Conservation (phyloP, 30 jellyfish, hydroid and myxozoan species). For the Aurelia coerulea region DNA sequence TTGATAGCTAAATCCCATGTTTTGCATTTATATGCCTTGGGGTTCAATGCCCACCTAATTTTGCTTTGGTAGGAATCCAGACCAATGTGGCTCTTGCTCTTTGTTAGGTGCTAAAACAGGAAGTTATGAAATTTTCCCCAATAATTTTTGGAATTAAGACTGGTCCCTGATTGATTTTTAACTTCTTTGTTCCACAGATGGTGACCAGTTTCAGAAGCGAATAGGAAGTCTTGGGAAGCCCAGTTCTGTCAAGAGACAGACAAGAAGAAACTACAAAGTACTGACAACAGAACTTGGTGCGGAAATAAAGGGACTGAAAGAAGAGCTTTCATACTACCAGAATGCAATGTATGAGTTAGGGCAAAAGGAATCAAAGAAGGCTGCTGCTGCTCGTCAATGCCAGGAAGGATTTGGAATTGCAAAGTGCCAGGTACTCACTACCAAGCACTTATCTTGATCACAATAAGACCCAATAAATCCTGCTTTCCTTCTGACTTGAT, state of each 20-base stretch:
- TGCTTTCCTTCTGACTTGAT: too few species aligned
- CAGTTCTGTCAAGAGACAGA: neutral
- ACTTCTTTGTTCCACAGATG: neutral
- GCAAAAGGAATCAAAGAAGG: constrained; percentile 24
- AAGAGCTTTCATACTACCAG: constrained; percentile 66
- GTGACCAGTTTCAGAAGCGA: neutral
- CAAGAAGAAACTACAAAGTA: neutral
- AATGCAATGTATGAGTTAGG: constrained; percentile 57
- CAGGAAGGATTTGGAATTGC: constrained; percentile 51
- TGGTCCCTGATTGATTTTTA: too few species aligned
- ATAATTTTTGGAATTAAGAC: too few species aligned
- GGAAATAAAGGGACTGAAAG: constrained; percentile 21
- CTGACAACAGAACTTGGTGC: constrained; percentile 32
- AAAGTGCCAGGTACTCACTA: constrained; percentile 54
- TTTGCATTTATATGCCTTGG: too few species aligned
- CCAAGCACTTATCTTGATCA: neutral
- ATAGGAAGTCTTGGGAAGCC: neutral
- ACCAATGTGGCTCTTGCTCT: too few species aligned
- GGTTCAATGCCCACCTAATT: too few species aligned
- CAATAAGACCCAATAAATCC: too few species aligned
- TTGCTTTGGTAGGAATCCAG: too few species aligned
- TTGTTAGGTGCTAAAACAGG: too few species aligned
- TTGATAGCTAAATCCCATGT: too few species aligned
- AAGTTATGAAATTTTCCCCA: too few species aligned
- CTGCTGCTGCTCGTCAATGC: constrained; percentile 3